Conservation (phyloP, 2,888 invertebrate species). For the Clanis bilineata region DNA sequence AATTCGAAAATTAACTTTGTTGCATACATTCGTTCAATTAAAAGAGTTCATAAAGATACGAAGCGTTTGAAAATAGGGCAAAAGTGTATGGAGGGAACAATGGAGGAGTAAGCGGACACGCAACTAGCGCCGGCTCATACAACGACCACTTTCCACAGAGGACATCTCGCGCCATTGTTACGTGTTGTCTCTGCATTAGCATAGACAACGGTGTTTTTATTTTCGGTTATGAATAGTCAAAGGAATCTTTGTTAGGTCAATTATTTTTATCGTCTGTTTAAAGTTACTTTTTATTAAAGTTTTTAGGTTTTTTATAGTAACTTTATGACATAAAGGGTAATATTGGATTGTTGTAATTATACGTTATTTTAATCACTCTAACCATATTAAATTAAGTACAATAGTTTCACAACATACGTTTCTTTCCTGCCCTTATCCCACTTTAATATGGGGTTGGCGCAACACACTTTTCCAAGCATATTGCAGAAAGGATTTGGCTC, state of each 20-base stretch:
- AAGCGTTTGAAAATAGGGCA: slow-evolving; percentile 12
- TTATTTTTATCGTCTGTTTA: background rate
- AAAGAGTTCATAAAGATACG: slow-evolving; percentile 13
- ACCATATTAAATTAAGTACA: no score
- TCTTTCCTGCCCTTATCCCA: no score
- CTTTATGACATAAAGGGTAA: background rate
- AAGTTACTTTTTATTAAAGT: background rate
- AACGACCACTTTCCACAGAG: slow-evolving; percentile 21
- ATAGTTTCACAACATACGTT: no score
- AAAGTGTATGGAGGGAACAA: slow-evolving; percentile 35
- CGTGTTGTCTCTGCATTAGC: slow-evolving; percentile 19
- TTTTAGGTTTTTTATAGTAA: background rate
- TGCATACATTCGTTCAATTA: slow-evolving; percentile 11
- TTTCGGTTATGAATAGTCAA: slow-evolving; percentile 12
- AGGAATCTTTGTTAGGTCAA: slow-evolving; percentile 3
- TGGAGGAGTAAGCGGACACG: slow-evolving; percentile 70
- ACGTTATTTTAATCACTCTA: no score
- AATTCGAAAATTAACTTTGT: slow-evolving; percentile 19
- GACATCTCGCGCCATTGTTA: slow-evolving; percentile 24
- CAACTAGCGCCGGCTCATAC: slow-evolving; percentile 42
- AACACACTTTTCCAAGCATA: no score
- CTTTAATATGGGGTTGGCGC: no score
- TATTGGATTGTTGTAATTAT: background rate
- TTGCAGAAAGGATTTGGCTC: no score
- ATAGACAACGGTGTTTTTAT: slow-evolving; percentile 13